Percentiles rank a stretch among this genome's conserved stretches.
These are phyloP conservation scores for Heterotis niloticus DNA, from an alignment of 2,113 vertebrate genomes.

Conservation along the genomic window DNA sequence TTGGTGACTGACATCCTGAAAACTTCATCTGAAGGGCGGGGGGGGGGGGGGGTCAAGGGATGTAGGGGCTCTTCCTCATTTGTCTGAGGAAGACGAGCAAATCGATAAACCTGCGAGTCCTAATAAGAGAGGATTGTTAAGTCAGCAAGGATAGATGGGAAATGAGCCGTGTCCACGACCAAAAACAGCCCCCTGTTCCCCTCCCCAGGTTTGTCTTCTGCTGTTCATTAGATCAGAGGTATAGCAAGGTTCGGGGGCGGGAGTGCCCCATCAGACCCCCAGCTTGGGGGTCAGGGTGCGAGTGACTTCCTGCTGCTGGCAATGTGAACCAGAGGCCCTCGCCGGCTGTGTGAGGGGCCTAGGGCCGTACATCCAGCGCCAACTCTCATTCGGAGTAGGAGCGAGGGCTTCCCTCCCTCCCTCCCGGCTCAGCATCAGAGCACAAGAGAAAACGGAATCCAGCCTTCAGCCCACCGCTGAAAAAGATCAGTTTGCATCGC, in stretches of 20 bases:
- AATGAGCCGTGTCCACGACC: conserved; percentile 27
- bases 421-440: conserved; percentile 61
- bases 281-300: conserved; percentile 15
- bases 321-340: not conserved
- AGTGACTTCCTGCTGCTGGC: not conserved
- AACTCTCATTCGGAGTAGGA: conserved; percentile 39
- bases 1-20: conserved; percentile 28
- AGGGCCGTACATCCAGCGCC: conserved; percentile 30
- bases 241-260: conserved; percentile 41
- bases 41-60: conserved; percentile 23
- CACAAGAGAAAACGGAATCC: conserved; percentile 56
- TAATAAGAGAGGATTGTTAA: conserved; percentile 64
- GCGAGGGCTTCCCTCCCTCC: conserved; percentile 33
- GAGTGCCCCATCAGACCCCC: conserved; percentile 12
- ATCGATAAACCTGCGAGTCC: conserved; percentile 66
- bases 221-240: conserved; percentile 42
- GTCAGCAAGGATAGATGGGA: conserved; percentile 59
- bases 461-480: conserved; percentile 1
- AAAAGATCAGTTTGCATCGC: conserved; percentile 8
- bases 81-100: conserved; percentile 46
- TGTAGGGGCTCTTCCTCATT: conserved; percentile 33
- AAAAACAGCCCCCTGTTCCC: not conserved
- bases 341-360: conserved; percentile 15
- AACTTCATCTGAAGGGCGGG: conserved; percentile 38
- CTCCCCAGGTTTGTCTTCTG: conserved; percentile 31